phyloP scores from a whole-genome alignment of 2,888 invertebrate species.

The Galerucella calmariensis region DNA sequence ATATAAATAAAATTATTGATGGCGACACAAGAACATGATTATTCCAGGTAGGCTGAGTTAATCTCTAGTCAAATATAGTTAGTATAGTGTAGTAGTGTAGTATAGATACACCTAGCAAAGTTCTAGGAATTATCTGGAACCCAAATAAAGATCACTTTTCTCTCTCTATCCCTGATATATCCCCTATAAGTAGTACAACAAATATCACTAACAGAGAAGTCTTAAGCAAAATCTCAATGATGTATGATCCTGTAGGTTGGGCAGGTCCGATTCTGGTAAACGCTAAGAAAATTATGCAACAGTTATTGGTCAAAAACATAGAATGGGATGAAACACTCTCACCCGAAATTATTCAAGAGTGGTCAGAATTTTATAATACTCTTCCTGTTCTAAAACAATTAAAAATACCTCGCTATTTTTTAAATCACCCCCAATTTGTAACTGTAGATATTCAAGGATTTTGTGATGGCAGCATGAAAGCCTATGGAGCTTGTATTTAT shows the following conservation, averaged over 20 bases:
- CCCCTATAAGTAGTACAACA: background rate
- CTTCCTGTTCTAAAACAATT: background rate
- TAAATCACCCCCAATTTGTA: background rate
- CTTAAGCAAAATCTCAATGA: background rate
- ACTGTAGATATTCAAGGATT: conserved; percentile 15
- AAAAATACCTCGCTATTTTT: conserved; percentile 19
- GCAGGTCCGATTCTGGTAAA: background rate
- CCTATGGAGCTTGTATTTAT: conserved; percentile 24
- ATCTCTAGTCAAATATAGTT: too few relatives aligned
- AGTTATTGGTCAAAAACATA: background rate
- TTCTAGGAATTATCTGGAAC: conserved; percentile 7
- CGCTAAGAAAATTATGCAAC: too few relatives aligned
- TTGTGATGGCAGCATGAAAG: conserved; percentile 13
- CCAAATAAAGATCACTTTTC: background rate
- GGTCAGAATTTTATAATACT: conserved; percentile 9
- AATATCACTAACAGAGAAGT: conserved; percentile 1
- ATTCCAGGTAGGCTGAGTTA: too few relatives aligned
- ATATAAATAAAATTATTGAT: too few relatives aligned
- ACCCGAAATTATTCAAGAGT: conserved; percentile 10
- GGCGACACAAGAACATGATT: too few relatives aligned
- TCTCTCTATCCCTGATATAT: conserved; percentile 1
- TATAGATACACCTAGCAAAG: background rate
- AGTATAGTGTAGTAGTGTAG: too few relatives aligned
- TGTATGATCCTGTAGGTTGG: conserved; percentile 4
- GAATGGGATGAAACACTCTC: background rate